Base-by-base conservation (phyloP, 2,888 invertebrate genomes). In the Habrosyne pyritoides region DNA sequence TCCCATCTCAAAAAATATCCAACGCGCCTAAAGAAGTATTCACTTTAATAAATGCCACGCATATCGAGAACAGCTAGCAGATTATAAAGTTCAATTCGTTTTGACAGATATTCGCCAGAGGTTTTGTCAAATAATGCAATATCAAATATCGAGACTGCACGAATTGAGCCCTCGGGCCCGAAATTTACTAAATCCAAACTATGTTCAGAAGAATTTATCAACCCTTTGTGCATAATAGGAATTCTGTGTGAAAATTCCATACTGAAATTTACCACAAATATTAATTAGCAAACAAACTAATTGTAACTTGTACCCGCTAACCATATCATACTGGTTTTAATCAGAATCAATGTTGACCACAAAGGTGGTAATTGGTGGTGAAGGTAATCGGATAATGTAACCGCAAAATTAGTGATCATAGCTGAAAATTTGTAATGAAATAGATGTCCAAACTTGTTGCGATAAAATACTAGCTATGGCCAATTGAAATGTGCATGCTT, bases 171-270 rank as follows among this genome's bases (percentile, higher is more conserved):
- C n/a, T n/a, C n/a, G n/a, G n/a, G n/a, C n/a, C n/a, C n/a, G n/a
- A n/a, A n/a, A n/a, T n/a, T 8, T 24, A 21, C 49, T 53, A 53
- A 33, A 33, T 3, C n/a, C 33, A 33, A 33, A 33, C 33, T 12
- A 33, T 33, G 3, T 33, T 33, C 33, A n/a, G n/a, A 33, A 33
- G 12, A 12, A 33, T 33, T 36, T 14, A 14, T 30, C 6, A 33
- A 2, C 3, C 6, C n/a, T 36, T 36, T 36, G 14, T 33, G 0
- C n/a, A n/a, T 33, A 2, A 10, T n/a, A n/a, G 33, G 33, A 36
- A 36, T 36, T 36, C 36, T n/a, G 5, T 36, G 14, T 14, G 4
- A 2, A 12, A 36, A 36, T 36, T 36, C 36, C 36, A 2, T 18
- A 42, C 42, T 18, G 8, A 14, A 18, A 42, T 18, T 18, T n/a